Evolutionary conservation across 1,140 invertebrate genomes (phyloP).

Genomic region (Drosophila bifasciata): DNA sequence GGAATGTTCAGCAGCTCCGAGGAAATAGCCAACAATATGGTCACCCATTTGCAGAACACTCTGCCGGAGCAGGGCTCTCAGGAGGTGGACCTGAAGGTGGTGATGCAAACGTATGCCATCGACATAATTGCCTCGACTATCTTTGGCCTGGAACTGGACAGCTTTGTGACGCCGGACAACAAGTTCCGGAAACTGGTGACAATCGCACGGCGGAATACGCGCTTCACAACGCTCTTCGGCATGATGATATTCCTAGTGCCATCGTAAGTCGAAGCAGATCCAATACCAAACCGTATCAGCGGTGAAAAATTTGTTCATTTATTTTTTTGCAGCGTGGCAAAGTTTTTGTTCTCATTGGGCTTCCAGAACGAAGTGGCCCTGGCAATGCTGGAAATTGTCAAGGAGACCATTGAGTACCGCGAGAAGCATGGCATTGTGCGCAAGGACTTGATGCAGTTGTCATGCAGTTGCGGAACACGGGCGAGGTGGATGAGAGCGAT

Average conservation of each 20-base stretch:
- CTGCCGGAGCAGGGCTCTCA: conserved; percentile 41
- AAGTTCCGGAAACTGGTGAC: conserved; percentile 57
- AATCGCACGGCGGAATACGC: conserved; percentile 8
- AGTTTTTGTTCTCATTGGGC: conserved; percentile 55
- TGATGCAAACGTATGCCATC: conserved; percentile 70
- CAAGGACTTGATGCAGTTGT: conserved; percentile 86
- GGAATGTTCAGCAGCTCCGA: conserved; percentile 85
- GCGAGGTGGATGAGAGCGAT: conserved; percentile 74
- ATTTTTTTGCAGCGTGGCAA: conserved; percentile 43
- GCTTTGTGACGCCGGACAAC: conserved; percentile 67
- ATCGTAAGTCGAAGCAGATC: conserved; percentile 49
- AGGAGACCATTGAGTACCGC: conserved; percentile 85
- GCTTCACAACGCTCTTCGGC: conserved; percentile 33
- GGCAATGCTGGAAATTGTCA: conserved; percentile 83
- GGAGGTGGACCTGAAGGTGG: conserved; percentile 61
- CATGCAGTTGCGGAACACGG: conserved; percentile 85
- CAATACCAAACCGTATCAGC: no score
- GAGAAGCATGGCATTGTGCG: conserved; percentile 84
- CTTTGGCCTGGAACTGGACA: conserved; percentile 73
- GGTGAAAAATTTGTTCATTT: background rate
- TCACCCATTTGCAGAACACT: conserved; percentile 49
- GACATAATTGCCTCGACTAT: conserved; percentile 75
- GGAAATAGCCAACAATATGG: conserved; percentile 83
- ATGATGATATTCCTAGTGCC: conserved; percentile 68
- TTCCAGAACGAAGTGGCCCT: conserved; percentile 37